phyloP scores from a whole-genome alignment of 2,113 vertebrate genomes.

The Ia io region DNA sequence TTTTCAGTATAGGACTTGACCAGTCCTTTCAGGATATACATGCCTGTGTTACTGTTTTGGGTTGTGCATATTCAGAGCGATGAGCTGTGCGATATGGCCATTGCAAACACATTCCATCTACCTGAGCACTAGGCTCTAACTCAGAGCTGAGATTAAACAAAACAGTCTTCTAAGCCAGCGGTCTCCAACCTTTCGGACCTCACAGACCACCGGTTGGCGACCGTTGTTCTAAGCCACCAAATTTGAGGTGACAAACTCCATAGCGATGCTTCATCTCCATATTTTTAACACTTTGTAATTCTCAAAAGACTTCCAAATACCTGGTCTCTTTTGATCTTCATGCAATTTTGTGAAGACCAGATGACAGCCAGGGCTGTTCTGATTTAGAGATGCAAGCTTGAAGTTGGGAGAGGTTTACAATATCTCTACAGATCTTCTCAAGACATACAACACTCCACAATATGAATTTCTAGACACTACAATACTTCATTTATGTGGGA shows the following conservation, averaged over 20 bases:
- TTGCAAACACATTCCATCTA: not conserved
- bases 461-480: not conserved
- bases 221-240: not conserved
- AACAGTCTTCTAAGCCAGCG: not conserved
- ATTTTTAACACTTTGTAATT: not conserved
- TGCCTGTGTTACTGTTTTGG: accelerated
- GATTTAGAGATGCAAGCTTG: not conserved
- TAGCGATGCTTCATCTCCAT: not conserved
- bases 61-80: accelerated
- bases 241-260: not conserved
- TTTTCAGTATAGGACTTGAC: not conserved
- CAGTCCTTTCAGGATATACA: not conserved
- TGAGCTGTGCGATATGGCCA: not conserved
- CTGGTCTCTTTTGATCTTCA: not conserved
- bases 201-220: too few relatives aligned
- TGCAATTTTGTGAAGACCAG: not conserved
- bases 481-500: not conserved
- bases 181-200: too few relatives aligned
- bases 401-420: not conserved
- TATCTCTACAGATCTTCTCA: not conserved
- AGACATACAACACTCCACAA: not conserved
- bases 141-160: not conserved
- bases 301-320: not conserved
- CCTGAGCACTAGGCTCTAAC: not conserved
- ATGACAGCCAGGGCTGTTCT: not conserved